These are phyloP conservation scores for Micronycteris hirsuta DNA, from an alignment of 2,113 vertebrate genomes.

Conservation along the genomic window DNA sequence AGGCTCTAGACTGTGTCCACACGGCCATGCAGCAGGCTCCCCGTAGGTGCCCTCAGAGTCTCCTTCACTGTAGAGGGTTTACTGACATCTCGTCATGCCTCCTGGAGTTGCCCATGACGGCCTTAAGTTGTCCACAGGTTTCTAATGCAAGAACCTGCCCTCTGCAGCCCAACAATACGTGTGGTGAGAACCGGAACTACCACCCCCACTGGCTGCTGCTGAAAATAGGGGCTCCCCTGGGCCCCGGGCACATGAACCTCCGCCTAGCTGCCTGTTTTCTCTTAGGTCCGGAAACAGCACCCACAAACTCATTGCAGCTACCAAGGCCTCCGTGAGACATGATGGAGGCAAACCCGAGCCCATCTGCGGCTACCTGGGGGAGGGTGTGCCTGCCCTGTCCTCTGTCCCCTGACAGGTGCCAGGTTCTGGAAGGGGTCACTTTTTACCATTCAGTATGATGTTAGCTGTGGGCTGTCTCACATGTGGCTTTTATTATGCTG, in stretches of 20 bases:
- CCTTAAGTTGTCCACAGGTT: not conserved
- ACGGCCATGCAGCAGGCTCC: not conserved
- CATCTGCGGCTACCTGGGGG: not conserved
- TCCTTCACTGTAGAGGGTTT: not conserved
- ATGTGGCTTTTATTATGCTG: too few relatives aligned
- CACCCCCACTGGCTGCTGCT: not conserved
- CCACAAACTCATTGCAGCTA: not conserved
- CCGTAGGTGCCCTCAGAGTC: not conserved
- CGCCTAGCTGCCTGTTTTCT: not conserved
- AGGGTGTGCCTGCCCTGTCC: not conserved
- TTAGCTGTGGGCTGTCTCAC: too few relatives aligned
- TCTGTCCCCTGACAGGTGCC: not conserved
- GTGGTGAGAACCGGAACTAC: not conserved
- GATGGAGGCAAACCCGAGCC: not conserved
- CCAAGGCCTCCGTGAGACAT: not conserved
- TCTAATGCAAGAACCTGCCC: not conserved
- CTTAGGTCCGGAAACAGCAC: not conserved
- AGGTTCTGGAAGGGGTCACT: not conserved
- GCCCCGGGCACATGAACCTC: not conserved
- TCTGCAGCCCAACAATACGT: not conserved
- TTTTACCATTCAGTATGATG: not conserved
- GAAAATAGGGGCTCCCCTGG: not conserved
- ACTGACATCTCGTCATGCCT: not conserved
- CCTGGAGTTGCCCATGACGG: not conserved
- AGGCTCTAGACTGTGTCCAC: not conserved